Evolutionary conservation across 2,113 vertebrate genomes (phyloP).

Genomic region (Neomonachus schauinslandi): DNA sequence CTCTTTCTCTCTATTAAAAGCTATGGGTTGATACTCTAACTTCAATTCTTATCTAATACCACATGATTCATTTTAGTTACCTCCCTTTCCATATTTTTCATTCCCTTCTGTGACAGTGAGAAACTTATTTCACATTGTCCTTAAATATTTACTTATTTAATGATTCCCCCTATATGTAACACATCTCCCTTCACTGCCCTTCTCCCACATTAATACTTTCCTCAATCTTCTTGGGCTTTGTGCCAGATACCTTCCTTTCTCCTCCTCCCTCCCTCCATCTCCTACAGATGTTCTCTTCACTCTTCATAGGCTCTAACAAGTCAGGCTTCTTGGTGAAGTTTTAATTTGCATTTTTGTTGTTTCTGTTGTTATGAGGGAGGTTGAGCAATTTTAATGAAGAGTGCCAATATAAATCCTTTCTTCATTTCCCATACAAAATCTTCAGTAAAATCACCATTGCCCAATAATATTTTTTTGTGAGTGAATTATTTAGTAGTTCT

Average conservation of each 20-base stretch:
- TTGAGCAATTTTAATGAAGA: constrained; percentile 6
- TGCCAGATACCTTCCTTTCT: background rate
- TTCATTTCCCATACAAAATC: background rate
- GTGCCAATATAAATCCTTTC: background rate
- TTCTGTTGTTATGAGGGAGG: background rate
- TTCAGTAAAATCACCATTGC: background rate
- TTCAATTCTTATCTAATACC: background rate
- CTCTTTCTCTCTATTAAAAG: background rate
- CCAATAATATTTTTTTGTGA: background rate
- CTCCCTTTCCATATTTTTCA: background rate
- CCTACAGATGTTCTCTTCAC: background rate
- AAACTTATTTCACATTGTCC: background rate
- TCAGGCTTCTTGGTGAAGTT: background rate
- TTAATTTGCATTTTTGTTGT: background rate
- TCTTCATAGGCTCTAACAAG: background rate
- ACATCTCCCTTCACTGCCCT: background rate
- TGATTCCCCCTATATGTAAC: background rate
- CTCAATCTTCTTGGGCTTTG: background rate
- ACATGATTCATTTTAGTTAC: background rate
- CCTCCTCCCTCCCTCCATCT: background rate
- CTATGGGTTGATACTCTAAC: background rate
- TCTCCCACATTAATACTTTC: background rate
- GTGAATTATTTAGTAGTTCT: constrained; percentile 27
- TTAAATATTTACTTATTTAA: background rate
- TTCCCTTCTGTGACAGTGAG: background rate